Evolutionary conservation across 2,888 invertebrate species (phyloP).

Genomic region (Sphaerolaimus hirsutus): DNA sequence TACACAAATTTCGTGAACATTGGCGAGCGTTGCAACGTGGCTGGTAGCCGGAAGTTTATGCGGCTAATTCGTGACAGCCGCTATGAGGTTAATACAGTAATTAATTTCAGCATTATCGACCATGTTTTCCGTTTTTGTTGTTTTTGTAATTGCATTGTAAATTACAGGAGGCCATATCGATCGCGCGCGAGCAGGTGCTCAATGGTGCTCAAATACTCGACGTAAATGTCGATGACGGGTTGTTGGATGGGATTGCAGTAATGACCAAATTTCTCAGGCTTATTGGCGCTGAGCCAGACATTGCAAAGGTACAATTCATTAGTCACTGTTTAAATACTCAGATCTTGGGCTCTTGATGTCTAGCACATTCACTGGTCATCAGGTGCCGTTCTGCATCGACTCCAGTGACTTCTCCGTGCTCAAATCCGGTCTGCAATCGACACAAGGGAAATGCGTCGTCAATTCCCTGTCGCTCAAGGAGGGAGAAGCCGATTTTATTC

Average conservation of each 20-base stretch:
- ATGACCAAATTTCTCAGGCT: constrained; percentile 36
- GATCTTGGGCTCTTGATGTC: not conserved
- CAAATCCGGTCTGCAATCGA: constrained; percentile 35
- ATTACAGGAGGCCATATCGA: constrained; percentile 31
- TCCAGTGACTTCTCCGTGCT: constrained; percentile 37
- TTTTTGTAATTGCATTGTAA: not conserved
- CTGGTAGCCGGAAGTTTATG: constrained; percentile 35
- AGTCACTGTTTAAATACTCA: not conserved
- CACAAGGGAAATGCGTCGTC: constrained; percentile 34
- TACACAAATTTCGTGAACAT: constrained; percentile 37
- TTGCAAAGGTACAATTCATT: constrained; percentile 28
- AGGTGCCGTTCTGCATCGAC: constrained; percentile 37
- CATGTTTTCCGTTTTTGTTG: not conserved
- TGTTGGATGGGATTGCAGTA: constrained; percentile 33
- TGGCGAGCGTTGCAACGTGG: constrained; percentile 39
- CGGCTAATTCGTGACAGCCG: constrained; percentile 33
- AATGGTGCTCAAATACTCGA: constrained; percentile 37
- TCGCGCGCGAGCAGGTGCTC: constrained; percentile 36
- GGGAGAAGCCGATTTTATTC: constrained; percentile 34
- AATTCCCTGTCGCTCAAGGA: constrained; percentile 39
- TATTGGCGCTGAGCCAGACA: constrained; percentile 36
- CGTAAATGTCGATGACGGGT: constrained; percentile 37
- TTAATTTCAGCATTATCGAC: not conserved
- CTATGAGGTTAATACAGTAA: constrained; percentile 30
- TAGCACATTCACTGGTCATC: not conserved